Conservation (phyloP, 2,797 vertebrate species). For the Antrozous pallidus region DNA sequence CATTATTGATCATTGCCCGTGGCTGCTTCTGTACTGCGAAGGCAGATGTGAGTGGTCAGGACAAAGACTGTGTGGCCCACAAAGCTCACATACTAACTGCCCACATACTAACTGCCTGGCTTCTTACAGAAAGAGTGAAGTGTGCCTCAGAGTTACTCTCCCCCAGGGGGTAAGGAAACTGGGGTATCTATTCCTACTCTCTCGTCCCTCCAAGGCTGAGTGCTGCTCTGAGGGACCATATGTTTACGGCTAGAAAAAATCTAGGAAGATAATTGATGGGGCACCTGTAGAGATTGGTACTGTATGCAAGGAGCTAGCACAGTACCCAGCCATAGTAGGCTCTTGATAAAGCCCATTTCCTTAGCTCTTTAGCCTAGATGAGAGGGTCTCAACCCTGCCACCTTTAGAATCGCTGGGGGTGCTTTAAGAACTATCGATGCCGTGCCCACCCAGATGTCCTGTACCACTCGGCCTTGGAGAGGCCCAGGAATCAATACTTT, state of each 20-base stretch:
- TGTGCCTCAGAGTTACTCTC: neutral
- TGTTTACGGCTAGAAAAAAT: neutral
- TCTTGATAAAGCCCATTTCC: neutral
- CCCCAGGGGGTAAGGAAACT: neutral
- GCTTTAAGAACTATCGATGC: neutral
- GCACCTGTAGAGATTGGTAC: rapidly evolving
- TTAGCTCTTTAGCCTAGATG: neutral
- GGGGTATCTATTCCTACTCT: neutral
- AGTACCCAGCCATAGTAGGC: neutral
- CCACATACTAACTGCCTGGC: neutral
- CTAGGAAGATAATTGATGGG: neutral
- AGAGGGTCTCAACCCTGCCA: neutral
- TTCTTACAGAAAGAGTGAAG: neutral
- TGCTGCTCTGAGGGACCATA: neutral
- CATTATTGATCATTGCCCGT: neutral
- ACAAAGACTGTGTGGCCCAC: neutral
- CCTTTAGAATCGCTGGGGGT: neutral
- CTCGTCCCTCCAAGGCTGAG: neutral
- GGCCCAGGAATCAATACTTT: neutral
- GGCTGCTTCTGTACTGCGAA: neutral
- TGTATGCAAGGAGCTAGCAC: neutral
- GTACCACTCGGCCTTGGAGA: neutral
- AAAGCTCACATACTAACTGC: neutral
- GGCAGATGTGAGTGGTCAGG: neutral
- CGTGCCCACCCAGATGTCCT: neutral